Evolutionary conservation across 2,113 vertebrate genomes (phyloP).

Genomic region (Hucho hucho): DNA sequence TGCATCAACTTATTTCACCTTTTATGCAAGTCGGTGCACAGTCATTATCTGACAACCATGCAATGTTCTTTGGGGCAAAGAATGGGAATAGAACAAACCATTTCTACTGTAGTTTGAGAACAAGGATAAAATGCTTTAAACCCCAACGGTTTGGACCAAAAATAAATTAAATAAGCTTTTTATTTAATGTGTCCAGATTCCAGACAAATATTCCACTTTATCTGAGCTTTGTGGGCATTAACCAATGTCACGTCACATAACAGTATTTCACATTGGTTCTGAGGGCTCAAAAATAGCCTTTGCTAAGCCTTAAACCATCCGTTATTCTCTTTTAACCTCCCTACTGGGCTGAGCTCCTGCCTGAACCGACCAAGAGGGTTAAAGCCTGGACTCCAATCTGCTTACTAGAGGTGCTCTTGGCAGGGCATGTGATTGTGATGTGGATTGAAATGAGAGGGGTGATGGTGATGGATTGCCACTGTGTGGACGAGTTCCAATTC

Average conservation of each 20-base stretch:
- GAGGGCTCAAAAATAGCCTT: conserved; percentile 55
- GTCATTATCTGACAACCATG: background rate
- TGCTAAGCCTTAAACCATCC: conserved; percentile 29
- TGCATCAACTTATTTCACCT: background rate
- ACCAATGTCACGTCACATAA: background rate
- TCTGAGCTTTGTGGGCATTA: background rate
- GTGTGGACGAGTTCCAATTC: too few relatives aligned
- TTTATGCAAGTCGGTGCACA: background rate
- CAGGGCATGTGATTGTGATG: conserved; percentile 37
- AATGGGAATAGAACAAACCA: background rate
- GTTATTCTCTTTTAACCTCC: conserved; percentile 32
- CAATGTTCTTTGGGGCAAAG: background rate
- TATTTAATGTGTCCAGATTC: too few relatives aligned
- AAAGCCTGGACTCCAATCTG: conserved; percentile 27
- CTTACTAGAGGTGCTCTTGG: background rate
- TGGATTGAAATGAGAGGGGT: background rate
- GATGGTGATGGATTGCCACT: background rate
- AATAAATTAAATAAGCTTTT: too few relatives aligned
- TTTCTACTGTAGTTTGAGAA: too few relatives aligned
- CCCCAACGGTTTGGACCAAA: too few relatives aligned
- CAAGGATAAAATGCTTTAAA: too few relatives aligned
- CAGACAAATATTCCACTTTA: background rate
- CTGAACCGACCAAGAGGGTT: background rate
- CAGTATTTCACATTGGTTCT: conserved; percentile 4
- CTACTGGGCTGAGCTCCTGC: background rate